Evolutionary conservation across 2,113 vertebrate genomes (phyloP).

Genomic region (Corapipo altera): DNA sequence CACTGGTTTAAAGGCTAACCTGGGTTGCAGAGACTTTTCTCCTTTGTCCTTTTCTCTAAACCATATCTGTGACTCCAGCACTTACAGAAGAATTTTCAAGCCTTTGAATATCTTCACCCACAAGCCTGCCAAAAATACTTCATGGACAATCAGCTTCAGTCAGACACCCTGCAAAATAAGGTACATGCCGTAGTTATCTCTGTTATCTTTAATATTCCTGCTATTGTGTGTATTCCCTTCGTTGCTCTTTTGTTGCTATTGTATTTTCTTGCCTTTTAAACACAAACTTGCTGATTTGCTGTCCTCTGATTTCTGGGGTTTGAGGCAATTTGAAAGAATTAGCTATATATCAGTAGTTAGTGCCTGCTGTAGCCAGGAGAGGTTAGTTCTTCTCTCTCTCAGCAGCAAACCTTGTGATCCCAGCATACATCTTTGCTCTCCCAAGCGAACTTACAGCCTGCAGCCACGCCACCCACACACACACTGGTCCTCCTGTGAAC

Average conservation of each 20-base stretch:
- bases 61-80: neutral
- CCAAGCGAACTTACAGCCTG: neutral
- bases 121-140: neutral
- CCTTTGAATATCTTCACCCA: neutral
- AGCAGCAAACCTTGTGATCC: neutral
- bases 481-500: neutral
- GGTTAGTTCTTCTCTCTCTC: neutral
- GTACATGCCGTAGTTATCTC: neutral
- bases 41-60: neutral
- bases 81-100: neutral
- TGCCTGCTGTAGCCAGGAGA: neutral
- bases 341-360: neutral
- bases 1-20: neutral
- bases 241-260: neutral
- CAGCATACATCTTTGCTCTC: accelerated
- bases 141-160: neutral
- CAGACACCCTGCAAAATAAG: neutral
- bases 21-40: neutral
- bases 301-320: neutral
- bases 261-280: neutral
- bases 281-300: neutral
- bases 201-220: neutral
- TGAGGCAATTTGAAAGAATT: neutral
- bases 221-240: neutral
- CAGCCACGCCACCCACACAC: neutral